Evolutionary conservation across 2,888 invertebrate species (phyloP).

Genomic region (Schizotus pectinicornis): DNA sequence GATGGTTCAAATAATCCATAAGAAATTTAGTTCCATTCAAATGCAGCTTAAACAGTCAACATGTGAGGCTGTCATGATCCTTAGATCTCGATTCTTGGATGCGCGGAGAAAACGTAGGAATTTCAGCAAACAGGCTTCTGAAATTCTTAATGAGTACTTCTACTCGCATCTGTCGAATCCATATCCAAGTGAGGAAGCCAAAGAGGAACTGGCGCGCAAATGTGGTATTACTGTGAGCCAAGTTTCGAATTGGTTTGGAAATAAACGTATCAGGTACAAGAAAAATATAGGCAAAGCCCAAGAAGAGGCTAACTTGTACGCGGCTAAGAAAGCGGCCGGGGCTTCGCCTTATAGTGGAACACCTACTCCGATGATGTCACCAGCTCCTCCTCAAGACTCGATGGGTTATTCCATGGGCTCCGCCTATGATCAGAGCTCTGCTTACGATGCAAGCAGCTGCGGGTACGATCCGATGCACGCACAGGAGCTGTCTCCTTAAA

Average conservation of each 20-base stretch:
- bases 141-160: constrained; percentile 99
- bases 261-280: constrained; percentile 99
- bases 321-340: constrained; percentile 96
- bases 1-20: constrained; percentile 98
- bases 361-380: constrained; percentile 94
- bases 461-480: constrained; percentile 90
- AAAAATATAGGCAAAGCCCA: constrained; percentile 99
- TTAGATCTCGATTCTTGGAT: constrained; percentile 83
- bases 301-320: constrained; percentile 98
- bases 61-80: constrained; percentile 99
- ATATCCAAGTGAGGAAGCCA: constrained; percentile 99
- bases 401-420: constrained; percentile 94
- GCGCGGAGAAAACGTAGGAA: constrained; percentile 92
- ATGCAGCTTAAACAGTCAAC: constrained; percentile 99
- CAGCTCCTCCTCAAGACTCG: constrained; percentile 89
- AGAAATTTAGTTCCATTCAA: constrained; percentile 97
- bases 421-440: constrained; percentile 87
- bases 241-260: constrained; percentile 99
- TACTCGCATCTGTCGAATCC: constrained; percentile 99
- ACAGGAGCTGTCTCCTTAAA: constrained; percentile 76
- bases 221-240: constrained; percentile 95
- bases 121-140: constrained; percentile 99
- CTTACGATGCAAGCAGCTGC: constrained; percentile 88
- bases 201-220: constrained; percentile 98
- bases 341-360: constrained; percentile 79